A percentile compares a stretch with the other conserved stretches of the same genome.
phyloP scores from a whole-genome alignment of 2,797 vertebrate species.

The Siniperca undulata region DNA sequence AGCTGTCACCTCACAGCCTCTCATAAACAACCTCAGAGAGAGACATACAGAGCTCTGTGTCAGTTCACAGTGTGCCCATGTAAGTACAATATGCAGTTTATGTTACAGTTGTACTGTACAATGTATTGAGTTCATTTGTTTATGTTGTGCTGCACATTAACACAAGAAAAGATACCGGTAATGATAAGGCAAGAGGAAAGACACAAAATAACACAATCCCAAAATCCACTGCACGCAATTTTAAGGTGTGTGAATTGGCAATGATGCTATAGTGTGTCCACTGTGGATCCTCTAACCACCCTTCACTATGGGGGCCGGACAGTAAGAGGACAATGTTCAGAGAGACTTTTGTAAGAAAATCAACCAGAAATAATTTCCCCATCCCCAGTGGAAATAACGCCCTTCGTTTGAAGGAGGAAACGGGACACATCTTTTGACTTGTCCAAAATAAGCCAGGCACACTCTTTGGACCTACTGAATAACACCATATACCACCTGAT shows the following conservation, averaged over 20 bases:
- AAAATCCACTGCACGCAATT: background rate
- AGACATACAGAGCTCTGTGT: background rate
- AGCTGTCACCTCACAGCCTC: conserved; percentile 88
- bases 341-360: background rate
- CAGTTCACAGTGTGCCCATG: background rate
- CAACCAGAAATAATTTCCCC: background rate
- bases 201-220: background rate
- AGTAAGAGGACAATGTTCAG: background rate
- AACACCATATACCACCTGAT: background rate
- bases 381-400: background rate
- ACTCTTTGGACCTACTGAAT: background rate
- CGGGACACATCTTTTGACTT: background rate
- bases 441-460: background rate
- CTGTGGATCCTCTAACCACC: no score
- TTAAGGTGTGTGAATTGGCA: background rate
- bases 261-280: no score
- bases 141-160: background rate
- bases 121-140: background rate
- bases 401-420: background rate
- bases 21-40: conserved; percentile 84
- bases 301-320: background rate
- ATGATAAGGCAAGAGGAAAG: no score
- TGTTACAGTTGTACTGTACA: background rate
- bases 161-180: background rate
- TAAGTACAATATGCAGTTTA: background rate